Evolutionary conservation across 2,888 invertebrate genomes (phyloP).

Genomic region (Cotesia congregata): DNA sequence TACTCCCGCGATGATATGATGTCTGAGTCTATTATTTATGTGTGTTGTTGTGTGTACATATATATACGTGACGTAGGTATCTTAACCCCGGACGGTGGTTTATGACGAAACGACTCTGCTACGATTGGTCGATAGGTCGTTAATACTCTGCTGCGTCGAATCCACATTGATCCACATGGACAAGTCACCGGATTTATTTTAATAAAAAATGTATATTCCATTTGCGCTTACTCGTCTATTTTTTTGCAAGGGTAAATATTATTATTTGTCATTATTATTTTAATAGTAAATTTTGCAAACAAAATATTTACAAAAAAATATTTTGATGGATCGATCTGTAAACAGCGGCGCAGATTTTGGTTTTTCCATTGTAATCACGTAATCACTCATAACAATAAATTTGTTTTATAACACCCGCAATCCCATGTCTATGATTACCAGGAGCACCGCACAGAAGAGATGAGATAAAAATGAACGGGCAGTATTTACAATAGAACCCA

Average conservation of each 20-base stretch:
- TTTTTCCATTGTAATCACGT: too few species aligned
- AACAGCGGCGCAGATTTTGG: too few species aligned
- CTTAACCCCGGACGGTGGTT: neutral
- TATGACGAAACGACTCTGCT: slow-evolving; percentile 17
- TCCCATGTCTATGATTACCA: neutral
- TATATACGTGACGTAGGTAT: neutral
- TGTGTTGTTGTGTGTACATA: slow-evolving; percentile 4
- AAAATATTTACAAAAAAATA: too few species aligned
- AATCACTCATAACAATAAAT: too few species aligned
- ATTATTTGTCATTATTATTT: neutral
- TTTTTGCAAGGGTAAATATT: slow-evolving; percentile 2
- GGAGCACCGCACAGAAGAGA: neutral
- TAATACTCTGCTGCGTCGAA: slow-evolving; percentile 28
- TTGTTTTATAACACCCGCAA: too few species aligned
- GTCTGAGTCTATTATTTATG: neutral
- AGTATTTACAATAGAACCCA: neutral
- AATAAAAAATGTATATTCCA: slow-evolving; percentile 23
- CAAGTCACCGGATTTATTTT: slow-evolving; percentile 30
- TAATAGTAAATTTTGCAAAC: neutral
- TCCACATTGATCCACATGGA: slow-evolving; percentile 29
- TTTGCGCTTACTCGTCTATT: slow-evolving; percentile 25
- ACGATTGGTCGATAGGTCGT: slow-evolving; percentile 31
- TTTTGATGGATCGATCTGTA: too few species aligned
- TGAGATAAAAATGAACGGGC: neutral
- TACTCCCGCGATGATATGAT: slow-evolving; percentile 2